Percentiles rank a stretch among this genome's conserved stretches.
These are phyloP conservation scores for Mesembrinibis cayennensis DNA, from an alignment of 2,113 vertebrate genomes.

Conservation along the genomic window DNA sequence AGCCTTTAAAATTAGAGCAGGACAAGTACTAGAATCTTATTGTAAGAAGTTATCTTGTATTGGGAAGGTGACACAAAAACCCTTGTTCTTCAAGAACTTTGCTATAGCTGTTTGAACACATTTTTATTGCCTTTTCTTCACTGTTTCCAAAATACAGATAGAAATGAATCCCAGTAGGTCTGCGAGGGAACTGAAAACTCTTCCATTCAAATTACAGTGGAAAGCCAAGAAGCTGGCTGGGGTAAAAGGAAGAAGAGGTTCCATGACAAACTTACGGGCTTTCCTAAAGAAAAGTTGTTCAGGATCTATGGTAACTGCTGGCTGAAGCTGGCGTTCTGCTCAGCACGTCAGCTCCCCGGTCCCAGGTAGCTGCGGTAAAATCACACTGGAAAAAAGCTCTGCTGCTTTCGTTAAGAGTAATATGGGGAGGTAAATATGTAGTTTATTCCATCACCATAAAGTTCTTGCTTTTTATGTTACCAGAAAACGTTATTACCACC, in stretches of 20 bases:
- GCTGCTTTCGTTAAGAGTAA: not conserved
- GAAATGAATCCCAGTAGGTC: not conserved
- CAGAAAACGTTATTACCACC: not conserved
- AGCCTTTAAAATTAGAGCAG: not conserved
- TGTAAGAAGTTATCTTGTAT: not conserved
- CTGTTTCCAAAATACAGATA: not conserved
- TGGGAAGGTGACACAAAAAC: not conserved
- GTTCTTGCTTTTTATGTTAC: conserved; percentile 14
- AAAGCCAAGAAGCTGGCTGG: not conserved
- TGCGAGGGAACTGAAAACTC: not conserved
- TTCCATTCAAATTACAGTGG: not conserved
- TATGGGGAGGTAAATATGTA: not conserved
- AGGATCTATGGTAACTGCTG: not conserved
- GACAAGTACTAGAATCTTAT: not conserved
- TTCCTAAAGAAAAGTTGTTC: not conserved
- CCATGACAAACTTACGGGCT: accelerated
- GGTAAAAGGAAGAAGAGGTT: not conserved
- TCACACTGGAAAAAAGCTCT: not conserved
- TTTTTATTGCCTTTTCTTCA: not conserved
- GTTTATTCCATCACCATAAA: not conserved
- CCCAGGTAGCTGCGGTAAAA: not conserved
- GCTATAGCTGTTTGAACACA: not conserved
- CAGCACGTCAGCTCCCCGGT: accelerated
- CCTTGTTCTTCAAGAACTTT: not conserved
- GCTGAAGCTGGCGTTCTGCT: not conserved